Conservation (phyloP, 2,113 vertebrate species). For the Bos taurus region DNA sequence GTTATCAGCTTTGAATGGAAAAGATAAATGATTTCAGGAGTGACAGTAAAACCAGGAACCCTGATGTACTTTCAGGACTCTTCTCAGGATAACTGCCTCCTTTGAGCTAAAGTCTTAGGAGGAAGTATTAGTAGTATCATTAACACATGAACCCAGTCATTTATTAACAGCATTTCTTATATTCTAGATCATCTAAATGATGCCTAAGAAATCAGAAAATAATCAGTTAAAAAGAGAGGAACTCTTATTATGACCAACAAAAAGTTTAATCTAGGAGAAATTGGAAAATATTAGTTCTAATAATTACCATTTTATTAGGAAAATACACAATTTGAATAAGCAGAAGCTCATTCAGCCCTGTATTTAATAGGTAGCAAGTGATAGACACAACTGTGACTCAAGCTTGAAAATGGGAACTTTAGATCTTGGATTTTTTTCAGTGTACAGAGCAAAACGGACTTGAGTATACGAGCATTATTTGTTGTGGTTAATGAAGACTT, state of each 20-base stretch:
- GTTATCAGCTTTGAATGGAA: neutral
- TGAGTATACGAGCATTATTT: neutral
- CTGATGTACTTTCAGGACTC: neutral
- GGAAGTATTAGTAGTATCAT: neutral
- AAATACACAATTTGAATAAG: conserved; percentile 23
- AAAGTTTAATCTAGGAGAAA: conserved; percentile 37
- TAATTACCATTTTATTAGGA: conserved; percentile 44
- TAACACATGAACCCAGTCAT: neutral
- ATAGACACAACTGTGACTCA: neutral
- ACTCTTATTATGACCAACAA: neutral
- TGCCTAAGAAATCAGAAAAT: conserved; percentile 35
- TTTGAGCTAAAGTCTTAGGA: neutral
- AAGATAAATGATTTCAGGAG: neutral
- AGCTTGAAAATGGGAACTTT: neutral
- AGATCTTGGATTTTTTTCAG: neutral
- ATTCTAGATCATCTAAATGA: neutral
- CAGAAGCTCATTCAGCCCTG: conserved; percentile 14
- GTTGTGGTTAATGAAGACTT: neutral
- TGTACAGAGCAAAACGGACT: neutral
- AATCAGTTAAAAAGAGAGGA: conserved; percentile 34
- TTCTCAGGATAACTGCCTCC: neutral
- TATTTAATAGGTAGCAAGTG: neutral
- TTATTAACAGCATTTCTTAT: neutral
- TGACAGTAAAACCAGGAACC: neutral
- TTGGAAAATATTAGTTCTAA: neutral